Evolutionary conservation across 2,113 vertebrate genomes (phyloP), one percentile per base, ranked within the genome.

Genomic region (Gambusia holbrooki): DNA sequence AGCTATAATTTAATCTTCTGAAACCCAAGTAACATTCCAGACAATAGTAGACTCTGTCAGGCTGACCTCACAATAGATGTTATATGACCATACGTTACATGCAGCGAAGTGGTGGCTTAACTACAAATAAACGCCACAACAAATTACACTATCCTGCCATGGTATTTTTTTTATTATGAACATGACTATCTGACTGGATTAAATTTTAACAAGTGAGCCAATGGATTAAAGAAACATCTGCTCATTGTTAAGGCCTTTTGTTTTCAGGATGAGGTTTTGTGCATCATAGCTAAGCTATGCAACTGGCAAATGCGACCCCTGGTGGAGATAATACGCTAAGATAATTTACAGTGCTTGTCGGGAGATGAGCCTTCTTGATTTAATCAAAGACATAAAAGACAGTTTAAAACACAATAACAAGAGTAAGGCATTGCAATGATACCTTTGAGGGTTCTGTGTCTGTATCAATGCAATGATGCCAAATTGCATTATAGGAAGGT

Each of bases 1-100:
- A 78, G 76, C 73, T 87, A 80, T 82, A 84, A 87, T 87, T 80
- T 82, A 60, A 76, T 74, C 70, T 42, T 60, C 62, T 72, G 65
- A 63, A 80, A 82, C 71, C 69, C 11, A 30, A 80, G 75, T 62
- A 68, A 82, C 66, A 80, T 79, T 73, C 66, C 45, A 81, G 70
- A 87, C 82, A 79, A 86, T 73, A 75, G 80, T 37, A 74, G 51
- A 65, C 70, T 69, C 61, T 66, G 69, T 45, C 25, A 68, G 62
- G 40, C 69, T 35, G n/a, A 66, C 64, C n/a, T 77, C 33, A 70
- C 51, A 37, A 29, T 33, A 29, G 30, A 73, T 51, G 42, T 37
- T 15, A 25, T 15, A 71, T 37, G 28, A 61, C 22, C 35, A 13
- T 35, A 10, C 10, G 5, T 69, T 30, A 4, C 48, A 35, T 63